Conservation (phyloP, 2,113 vertebrate genomes). For the Triplophysa rosa region DNA sequence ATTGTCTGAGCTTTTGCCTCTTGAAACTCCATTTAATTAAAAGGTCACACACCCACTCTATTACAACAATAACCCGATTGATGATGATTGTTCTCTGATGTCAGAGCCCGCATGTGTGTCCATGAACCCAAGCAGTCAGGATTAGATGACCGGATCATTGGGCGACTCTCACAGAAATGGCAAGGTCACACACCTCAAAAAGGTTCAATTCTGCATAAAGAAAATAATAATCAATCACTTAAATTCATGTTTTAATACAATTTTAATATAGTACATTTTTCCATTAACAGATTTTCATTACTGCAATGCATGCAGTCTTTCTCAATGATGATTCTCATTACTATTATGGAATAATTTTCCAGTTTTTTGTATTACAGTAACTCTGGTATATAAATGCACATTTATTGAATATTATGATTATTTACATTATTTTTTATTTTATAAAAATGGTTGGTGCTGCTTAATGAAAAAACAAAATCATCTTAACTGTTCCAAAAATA, state of each 20-base stretch:
- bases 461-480: background rate
- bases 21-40: slow-evolving; percentile 51
- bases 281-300: background rate
- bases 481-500: background rate
- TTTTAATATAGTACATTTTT: background rate
- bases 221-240: no score
- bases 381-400: no score
- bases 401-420: no score
- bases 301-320: background rate
- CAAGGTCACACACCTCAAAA: background rate
- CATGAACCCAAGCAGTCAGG: background rate
- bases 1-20: slow-evolving; percentile 25
- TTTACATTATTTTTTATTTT: background rate
- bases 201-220: background rate
- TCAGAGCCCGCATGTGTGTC: slow-evolving; percentile 31
- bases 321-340: background rate
- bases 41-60: slow-evolving; percentile 10
- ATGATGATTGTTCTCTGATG: slow-evolving; percentile 39
- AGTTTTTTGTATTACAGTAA: background rate
- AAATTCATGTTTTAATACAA: no score
- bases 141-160: slow-evolving; percentile 31
- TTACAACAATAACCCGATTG: slow-evolving; percentile 34
- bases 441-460: no score
- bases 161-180: background rate
- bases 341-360: background rate